Evolutionary conservation across 2,888 invertebrate genomes (phyloP), one percentile per base, ranked within the genome.

Genomic region (Cerastis rubricosa): DNA sequence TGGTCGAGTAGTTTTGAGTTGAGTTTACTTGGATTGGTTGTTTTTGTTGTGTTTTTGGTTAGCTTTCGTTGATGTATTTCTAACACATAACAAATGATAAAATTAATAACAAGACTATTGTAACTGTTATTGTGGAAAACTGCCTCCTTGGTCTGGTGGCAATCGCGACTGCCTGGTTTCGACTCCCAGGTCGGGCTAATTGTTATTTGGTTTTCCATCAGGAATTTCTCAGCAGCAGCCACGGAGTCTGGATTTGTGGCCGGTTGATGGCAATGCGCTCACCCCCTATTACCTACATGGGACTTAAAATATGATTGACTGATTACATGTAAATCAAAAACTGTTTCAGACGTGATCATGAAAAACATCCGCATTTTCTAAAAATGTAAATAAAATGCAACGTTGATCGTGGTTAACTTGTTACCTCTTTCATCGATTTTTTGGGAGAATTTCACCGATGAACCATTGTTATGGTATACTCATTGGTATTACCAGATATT

Each of bases 1-100:
- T 71, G 49, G 59, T 69, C 64, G 59, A 73, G 68, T 61, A 25
- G 51, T 57, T 76, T 40, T 9, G 35, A 64, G 45, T 8, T 45
- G 29, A 1, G n/a, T 61, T 51, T 67, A 51, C 17, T 64, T 12
- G 14, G 29, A 40, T 45, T 17, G 25, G 35, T 19, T 22, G 17
- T 47, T 59, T n/a, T n/a, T 12, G 9, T 12, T 61, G 29, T 59
- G 25, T 49, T 40, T 25, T 35, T 47, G 19, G 25, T 1, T 6
- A 51, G 17, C 11, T 25, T 14, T 11, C 22, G 9, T 49, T 67
- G 0, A 22, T 67, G 14, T 49, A 3, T 67, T 47, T 22, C 40
- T 64, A 43, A 43, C 17, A 65, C 43, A 40, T 11, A 65, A 2
- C 35, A 35, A 35, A 35, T n/a, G n/a, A n/a, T n/a, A n/a, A n/a